Conservation (phyloP, 2,888 invertebrate species). For the Arctia plantaginis region DNA sequence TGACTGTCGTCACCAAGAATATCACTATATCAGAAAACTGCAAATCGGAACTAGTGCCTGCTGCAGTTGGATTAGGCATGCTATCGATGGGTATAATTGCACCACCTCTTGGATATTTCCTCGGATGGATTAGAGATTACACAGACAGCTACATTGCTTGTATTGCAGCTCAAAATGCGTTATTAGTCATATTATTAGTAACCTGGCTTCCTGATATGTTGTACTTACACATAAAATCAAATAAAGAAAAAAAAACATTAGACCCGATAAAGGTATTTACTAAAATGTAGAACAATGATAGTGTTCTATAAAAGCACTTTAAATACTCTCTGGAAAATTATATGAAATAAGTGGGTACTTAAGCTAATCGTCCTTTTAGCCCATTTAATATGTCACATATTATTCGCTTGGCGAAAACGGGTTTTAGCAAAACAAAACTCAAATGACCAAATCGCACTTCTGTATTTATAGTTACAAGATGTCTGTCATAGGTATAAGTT, state of each 20-base stretch:
- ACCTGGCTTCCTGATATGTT: conserved; percentile 88
- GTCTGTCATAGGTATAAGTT: too few relatives aligned
- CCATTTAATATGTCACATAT: neutral
- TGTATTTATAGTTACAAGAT: neutral
- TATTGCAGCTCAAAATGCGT: conserved; percentile 87
- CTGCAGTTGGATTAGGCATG: conserved; percentile 91
- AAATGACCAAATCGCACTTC: neutral
- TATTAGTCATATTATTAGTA: conserved; percentile 83
- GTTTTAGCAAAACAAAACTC: neutral
- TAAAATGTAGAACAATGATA: neutral
- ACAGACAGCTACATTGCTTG: conserved; percentile 88
- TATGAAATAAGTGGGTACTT: neutral
- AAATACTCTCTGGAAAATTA: neutral
- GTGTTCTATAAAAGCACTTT: neutral
- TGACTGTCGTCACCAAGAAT: conserved; percentile 91
- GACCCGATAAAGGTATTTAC: conserved; percentile 56
- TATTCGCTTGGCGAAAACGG: neutral
- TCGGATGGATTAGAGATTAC: conserved; percentile 89
- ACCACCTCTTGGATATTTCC: conserved; percentile 88
- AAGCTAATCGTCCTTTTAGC: neutral
- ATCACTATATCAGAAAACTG: conserved; percentile 89
- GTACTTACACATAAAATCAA: conserved; percentile 69
- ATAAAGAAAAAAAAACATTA: conserved; percentile 55
- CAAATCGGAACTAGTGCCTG: conserved; percentile 86
- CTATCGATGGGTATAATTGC: conserved; percentile 89